Conservation (phyloP, 2,113 vertebrate species). For the Charadrius vociferus region DNA sequence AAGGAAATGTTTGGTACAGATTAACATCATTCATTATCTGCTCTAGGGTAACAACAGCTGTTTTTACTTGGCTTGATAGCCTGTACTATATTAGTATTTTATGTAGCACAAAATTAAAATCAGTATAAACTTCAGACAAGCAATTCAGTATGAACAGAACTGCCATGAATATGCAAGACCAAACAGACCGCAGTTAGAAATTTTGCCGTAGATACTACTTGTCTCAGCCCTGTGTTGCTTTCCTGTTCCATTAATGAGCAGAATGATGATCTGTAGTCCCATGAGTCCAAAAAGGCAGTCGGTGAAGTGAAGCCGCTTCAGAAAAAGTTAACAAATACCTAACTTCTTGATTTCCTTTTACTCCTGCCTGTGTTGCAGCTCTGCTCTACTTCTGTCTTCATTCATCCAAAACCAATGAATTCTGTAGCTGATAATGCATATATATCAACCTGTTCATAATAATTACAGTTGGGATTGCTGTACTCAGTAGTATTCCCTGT, state of each 20-base stretch:
- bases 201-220: background rate
- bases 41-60: background rate
- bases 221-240: background rate
- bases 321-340: background rate
- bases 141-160: background rate
- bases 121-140: background rate
- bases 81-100: background rate
- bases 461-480: conserved; percentile 33
- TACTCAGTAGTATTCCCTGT: conserved; percentile 26
- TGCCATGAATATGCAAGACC: background rate
- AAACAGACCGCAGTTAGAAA: background rate
- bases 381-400: background rate
- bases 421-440: conserved; percentile 25
- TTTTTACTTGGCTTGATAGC: background rate
- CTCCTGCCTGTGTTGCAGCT: background rate
- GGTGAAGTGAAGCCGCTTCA: background rate
- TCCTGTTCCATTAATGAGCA: background rate
- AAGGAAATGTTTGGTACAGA: background rate
- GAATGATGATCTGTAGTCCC: background rate
- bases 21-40: background rate
- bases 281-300: background rate
- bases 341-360: background rate
- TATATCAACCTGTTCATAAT: conserved; percentile 44
- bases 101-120: background rate
- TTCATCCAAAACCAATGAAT: conserved; percentile 33